phyloP scores from a whole-genome alignment of 2,888 invertebrate genomes.

The Blastobasis adustella region DNA sequence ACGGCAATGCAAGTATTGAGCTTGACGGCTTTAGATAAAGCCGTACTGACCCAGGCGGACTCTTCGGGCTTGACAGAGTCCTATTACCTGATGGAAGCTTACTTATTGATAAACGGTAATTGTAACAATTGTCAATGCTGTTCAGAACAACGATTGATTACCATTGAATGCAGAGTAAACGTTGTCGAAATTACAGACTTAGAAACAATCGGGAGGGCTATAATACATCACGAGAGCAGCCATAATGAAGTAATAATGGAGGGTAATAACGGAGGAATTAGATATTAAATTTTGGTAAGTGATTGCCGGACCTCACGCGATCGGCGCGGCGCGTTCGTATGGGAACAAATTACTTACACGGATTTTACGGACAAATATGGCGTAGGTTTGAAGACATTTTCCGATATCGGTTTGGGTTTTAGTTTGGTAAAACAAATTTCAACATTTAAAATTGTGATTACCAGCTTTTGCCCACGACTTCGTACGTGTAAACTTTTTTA shows the following conservation, averaged over 20 bases:
- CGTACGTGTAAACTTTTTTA: no score
- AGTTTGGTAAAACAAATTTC: no score
- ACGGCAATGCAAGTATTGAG: no score
- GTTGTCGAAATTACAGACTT: background rate
- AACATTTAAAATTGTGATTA: no score
- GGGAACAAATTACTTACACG: no score
- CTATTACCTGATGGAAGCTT: background rate
- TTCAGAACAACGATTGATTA: background rate
- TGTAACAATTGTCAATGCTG: background rate
- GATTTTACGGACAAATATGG: no score
- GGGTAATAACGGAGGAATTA: background rate
- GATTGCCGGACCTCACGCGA: background rate
- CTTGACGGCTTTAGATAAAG: no score
- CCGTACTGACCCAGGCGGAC: background rate
- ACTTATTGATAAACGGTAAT: background rate
- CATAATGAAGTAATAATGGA: conserved; percentile 1
- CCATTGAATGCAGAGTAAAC: background rate
- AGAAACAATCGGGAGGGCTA: background rate
- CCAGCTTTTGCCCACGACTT: no score
- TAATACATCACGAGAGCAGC: background rate
- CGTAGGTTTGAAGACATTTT: no score
- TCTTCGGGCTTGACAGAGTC: background rate
- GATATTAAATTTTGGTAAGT: background rate
- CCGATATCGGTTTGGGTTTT: no score
- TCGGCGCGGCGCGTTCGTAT: no score